Percentiles rank a stretch among this genome's conserved stretches.
Evolutionary conservation across 2,113 vertebrate genomes (phyloP).

Genomic region (Pollachius pollachius): DNA sequence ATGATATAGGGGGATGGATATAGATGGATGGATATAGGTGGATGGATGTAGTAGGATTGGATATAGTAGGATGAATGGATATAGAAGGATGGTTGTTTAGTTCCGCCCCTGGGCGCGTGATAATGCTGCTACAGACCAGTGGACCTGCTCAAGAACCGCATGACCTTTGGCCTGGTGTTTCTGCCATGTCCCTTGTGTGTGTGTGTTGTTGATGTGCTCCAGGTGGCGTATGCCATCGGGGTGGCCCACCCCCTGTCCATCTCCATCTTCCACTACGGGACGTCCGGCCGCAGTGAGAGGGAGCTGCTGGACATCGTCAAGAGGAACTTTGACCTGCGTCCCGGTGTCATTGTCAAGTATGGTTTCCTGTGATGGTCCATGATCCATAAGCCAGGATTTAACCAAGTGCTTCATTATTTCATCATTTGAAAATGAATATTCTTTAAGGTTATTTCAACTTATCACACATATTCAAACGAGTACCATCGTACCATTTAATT

Average conservation of each 20-base stretch:
- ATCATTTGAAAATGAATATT: background rate
- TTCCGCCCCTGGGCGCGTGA: background rate
- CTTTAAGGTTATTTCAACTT: too few relatives aligned
- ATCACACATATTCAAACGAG: too few relatives aligned
- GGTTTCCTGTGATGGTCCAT: background rate
- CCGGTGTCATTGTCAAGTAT: constrained; percentile 95
- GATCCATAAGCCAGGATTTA: background rate
- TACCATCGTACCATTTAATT: background rate
- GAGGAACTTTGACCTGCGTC: constrained; percentile 95
- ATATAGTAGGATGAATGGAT: background rate
- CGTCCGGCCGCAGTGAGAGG: constrained; percentile 87
- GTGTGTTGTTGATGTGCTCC: background rate
- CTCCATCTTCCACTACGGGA: constrained; percentile 96
- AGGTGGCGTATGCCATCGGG: constrained; percentile 94
- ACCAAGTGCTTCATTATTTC: background rate
- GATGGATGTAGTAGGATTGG: too few relatives aligned
- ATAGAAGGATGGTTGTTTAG: background rate
- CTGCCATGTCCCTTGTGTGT: too few relatives aligned
- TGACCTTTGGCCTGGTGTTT: too few relatives aligned
- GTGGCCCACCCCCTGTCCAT: constrained; percentile 91
- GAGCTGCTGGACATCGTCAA: constrained; percentile 90
- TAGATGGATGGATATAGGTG: too few relatives aligned
- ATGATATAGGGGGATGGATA: too few relatives aligned
- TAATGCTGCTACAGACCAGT: too few relatives aligned
- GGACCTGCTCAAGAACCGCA: too few relatives aligned